Evolutionary conservation across 1,140 invertebrate species (phyloP).

Genomic region (Drosophila ercepeae): DNA sequence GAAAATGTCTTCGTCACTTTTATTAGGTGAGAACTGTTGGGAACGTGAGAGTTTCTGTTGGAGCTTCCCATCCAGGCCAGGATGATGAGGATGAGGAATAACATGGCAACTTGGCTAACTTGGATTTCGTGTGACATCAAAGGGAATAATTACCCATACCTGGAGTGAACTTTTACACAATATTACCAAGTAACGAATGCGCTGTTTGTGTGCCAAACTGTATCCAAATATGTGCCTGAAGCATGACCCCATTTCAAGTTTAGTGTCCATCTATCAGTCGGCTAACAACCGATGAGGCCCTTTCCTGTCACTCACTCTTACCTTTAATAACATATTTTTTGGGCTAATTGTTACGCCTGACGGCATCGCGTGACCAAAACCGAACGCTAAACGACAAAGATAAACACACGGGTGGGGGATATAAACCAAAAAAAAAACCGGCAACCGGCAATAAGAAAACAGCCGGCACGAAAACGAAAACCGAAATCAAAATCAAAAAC

Average conservation of each 20-base stretch:
- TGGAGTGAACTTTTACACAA: background rate
- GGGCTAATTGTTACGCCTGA: slow-evolving; percentile 50
- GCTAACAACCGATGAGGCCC: slow-evolving; percentile 7
- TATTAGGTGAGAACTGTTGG: slow-evolving; percentile 50
- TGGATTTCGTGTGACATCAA: background rate
- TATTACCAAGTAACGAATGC: background rate
- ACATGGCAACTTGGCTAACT: background rate
- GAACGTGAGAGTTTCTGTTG: slow-evolving; percentile 13
- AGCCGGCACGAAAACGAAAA: slow-evolving; percentile 14
- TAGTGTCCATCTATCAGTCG: slow-evolving; percentile 17
- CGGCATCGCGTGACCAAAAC: slow-evolving; percentile 51
- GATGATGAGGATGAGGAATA: too few species aligned
- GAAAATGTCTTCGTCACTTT: slow-evolving; percentile 60
- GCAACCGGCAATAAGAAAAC: background rate
- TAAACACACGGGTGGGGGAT: slow-evolving; percentile 29
- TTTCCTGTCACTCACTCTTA: slow-evolving; percentile 24
- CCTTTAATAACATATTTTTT: slow-evolving; percentile 38
- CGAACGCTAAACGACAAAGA: slow-evolving; percentile 54
- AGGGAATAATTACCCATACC: slow-evolving; percentile 1
- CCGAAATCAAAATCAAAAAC: slow-evolving; percentile 35
- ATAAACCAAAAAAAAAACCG: slow-evolving; percentile 1
- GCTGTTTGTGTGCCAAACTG: background rate
- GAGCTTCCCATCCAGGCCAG: too few species aligned
- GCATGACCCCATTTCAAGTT: slow-evolving; percentile 22
- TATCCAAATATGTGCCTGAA: background rate